These are phyloP conservation scores for Microtus richardsoni DNA, from an alignment of 2,113 vertebrate species.

Conservation along the genomic window DNA sequence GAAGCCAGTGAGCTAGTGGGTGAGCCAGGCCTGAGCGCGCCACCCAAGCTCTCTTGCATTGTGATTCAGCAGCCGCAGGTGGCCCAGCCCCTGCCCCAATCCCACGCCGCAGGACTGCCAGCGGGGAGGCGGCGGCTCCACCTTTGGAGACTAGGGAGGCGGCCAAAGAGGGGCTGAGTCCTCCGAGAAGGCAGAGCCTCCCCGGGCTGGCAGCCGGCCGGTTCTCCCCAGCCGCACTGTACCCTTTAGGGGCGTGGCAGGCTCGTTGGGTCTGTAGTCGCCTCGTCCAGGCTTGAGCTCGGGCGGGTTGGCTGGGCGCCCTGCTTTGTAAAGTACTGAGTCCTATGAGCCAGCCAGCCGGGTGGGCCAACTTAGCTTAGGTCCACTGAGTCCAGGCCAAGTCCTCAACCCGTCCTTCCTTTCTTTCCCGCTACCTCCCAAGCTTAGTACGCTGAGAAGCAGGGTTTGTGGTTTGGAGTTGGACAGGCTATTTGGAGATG, in stretches of 20 bases:
- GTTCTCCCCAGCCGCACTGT: background rate
- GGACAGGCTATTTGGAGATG: background rate
- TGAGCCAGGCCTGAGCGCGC: slow-evolving; percentile 59
- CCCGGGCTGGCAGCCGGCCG: background rate
- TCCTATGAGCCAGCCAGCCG: background rate
- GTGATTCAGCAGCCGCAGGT: slow-evolving; percentile 15
- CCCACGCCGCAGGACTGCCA: slow-evolving; percentile 28
- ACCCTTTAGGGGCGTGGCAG: slow-evolving; percentile 63
- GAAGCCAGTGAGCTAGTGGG: background rate
- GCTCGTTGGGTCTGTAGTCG: background rate
- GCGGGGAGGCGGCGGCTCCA: background rate
- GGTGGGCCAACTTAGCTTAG: slow-evolving; percentile 13
- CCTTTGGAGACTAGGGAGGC: background rate
- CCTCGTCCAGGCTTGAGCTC: slow-evolving; percentile 40
- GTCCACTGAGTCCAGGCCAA: slow-evolving; percentile 34
- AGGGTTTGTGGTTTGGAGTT: background rate
- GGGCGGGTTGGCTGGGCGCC: slow-evolving; percentile 44
- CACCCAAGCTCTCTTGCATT: background rate
- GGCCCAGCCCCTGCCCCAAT: background rate
- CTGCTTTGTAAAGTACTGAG: slow-evolving; percentile 45
- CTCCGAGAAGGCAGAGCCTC: background rate
- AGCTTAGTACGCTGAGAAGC: background rate
- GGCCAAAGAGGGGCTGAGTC: background rate
- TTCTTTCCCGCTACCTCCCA: background rate
- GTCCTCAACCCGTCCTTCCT: background rate